Base-by-base conservation (phyloP, 2,113 vertebrate genomes). In the Antechinus flavipes region DNA sequence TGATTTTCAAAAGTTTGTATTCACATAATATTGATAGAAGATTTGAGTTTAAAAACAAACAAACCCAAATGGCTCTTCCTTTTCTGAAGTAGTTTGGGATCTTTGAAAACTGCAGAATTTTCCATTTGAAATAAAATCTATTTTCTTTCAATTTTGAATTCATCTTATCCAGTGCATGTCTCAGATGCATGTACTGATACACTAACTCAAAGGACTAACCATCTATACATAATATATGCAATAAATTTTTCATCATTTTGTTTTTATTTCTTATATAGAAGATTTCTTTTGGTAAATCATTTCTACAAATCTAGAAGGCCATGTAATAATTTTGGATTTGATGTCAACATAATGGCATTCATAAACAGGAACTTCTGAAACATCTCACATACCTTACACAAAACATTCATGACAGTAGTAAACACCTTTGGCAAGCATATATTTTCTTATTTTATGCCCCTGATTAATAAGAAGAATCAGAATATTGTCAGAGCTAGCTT, bases 41-140 rank as follows among this genome's bases (percentile, higher is more conserved):
- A 76, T 22, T 76, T 76, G 35, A 16, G 42, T 23, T 14, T 8
- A 76, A 84, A 84, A 84, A 35, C 35, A 84, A 76, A n/a, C 68
- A 84, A 84, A 84, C 16, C n/a, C 68, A 84, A 84, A 84, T 84
- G 68, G 5, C 19, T 35, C 58, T 84, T 84, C n/a, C 35, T 84
- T 84, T n/a, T 16, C 7, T 16, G 68, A n/a, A 84, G 35, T 84
- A 42, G 14, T 16, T 84, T 84, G 68, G 68, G n/a, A 84, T 84
- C n/a, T 84, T 84, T 84, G 68, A 84, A 84, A 84, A 84, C n/a
- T 84, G n/a, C 14, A 84, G 68, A 84, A 84, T 84, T 84, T 84
- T 84, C 16, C 68, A 84, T 42, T n/a, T 76, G 58, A 76, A 76
- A 76, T 76, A 14, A 35, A 76, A n/a, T 76, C 35, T 84, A 8